Evolutionary conservation across 2,113 vertebrate genomes (phyloP).

Genomic region (Microtus richardsoni): DNA sequence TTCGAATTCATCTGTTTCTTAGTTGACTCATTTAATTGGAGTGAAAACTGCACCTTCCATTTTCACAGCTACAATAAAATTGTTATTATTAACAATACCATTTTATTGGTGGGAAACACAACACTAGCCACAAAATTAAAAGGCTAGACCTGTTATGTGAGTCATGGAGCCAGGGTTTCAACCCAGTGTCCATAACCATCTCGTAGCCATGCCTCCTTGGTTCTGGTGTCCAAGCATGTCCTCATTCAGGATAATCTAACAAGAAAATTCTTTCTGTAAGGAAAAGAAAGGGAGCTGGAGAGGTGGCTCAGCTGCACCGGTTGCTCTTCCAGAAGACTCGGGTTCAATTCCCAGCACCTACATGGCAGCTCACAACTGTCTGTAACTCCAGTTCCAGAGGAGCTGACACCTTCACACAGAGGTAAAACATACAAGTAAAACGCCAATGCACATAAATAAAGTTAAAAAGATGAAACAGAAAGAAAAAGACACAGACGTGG

Average conservation of each 20-base stretch:
- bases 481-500: not conserved
- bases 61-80: not conserved
- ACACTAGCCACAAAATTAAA: not conserved
- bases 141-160: not conserved
- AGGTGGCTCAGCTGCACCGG: not conserved
- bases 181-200: not conserved
- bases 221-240: not conserved
- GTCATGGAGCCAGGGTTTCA: not conserved
- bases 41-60: not conserved
- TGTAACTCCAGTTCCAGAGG: not conserved
- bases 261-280: constrained; percentile 17
- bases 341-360: not conserved
- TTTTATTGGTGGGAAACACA: constrained; percentile 45
- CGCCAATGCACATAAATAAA: not conserved
- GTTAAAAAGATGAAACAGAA: not conserved
- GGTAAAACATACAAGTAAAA: not conserved
- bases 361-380: not conserved
- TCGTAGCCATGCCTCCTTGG: not conserved
- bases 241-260: not conserved
- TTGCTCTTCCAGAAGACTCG: not conserved
- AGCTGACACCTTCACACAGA: not conserved
- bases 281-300: not conserved
- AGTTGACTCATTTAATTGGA: not conserved
- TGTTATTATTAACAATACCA: not conserved
- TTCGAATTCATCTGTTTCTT: not conserved